phyloP scores from a whole-genome alignment of 2,888 invertebrate genomes.

The Drosophila merina region DNA sequence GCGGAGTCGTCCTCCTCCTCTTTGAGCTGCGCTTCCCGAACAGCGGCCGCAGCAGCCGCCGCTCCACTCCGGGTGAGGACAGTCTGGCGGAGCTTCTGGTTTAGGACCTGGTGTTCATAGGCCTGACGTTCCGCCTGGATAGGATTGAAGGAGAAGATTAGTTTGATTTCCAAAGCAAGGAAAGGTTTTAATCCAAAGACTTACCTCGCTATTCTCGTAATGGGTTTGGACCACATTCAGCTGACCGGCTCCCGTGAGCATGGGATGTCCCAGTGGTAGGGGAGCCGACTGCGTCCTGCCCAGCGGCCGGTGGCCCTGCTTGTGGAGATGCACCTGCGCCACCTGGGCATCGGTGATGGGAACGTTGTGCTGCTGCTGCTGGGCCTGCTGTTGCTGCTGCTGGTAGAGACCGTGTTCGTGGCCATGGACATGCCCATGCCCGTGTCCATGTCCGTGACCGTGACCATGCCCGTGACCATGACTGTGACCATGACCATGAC shows the following conservation, averaged over 20 bases:
- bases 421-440: slow-evolving; percentile 28
- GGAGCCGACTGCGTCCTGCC: slow-evolving; percentile 98
- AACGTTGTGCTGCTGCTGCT: slow-evolving; percentile 66
- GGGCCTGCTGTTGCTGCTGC: not conserved
- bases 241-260: slow-evolving; percentile 86
- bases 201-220: slow-evolving; percentile 84
- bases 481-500: slow-evolving; percentile 12
- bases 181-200: no score
- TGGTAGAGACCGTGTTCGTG: slow-evolving; percentile 20
- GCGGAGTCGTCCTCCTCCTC: slow-evolving; percentile 86
- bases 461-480: slow-evolving; percentile 42
- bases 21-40: slow-evolving; percentile 83
- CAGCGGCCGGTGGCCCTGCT: slow-evolving; percentile 91
- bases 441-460: slow-evolving; percentile 22
- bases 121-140: slow-evolving; percentile 85
- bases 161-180: not conserved
- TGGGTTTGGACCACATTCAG: slow-evolving; percentile 83
- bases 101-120: slow-evolving; percentile 87
- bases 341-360: slow-evolving; percentile 88
- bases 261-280: slow-evolving; percentile 94
- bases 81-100: slow-evolving; percentile 94
- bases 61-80: slow-evolving; percentile 91
- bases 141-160: not conserved
- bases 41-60: slow-evolving; percentile 62
- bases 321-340: slow-evolving; percentile 88